A percentile compares a stretch with the other conserved stretches of the same genome.
Conservation (phyloP, 2,888 invertebrate genomes). For the Tetheella fluctuosa region DNA sequence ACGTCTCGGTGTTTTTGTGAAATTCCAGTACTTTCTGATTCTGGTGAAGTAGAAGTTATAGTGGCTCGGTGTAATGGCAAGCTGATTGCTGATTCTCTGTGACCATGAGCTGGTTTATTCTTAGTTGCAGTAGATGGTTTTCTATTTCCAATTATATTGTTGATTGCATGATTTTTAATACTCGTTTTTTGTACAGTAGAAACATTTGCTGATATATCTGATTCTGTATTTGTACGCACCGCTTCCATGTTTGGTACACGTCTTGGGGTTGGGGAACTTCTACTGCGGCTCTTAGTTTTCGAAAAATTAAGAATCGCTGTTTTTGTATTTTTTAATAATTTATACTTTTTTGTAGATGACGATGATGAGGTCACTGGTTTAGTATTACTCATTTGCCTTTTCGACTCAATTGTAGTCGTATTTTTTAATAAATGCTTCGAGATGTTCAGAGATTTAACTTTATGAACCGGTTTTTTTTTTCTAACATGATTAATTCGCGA, state of each 20-base stretch:
- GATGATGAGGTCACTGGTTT: slow-evolving; percentile 29
- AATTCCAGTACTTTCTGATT: slow-evolving; percentile 41
- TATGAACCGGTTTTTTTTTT: slow-evolving; percentile 61
- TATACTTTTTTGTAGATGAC: slow-evolving; percentile 43
- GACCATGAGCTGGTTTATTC: slow-evolving; percentile 1
- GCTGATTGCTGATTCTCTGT: slow-evolving; percentile 16
- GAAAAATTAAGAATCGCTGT: background rate
- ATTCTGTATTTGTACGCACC: slow-evolving; percentile 24
- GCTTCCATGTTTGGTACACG: slow-evolving; percentile 22
- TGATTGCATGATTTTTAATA: background rate
- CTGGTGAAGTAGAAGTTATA: slow-evolving; percentile 44
- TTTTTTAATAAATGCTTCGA: slow-evolving; percentile 43
- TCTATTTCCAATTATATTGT: slow-evolving; percentile 8
- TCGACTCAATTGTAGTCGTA: background rate
- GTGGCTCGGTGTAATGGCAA: slow-evolving; percentile 31
- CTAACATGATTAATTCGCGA: background rate
- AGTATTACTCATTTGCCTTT: slow-evolving; percentile 17
- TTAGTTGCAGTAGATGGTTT: slow-evolving; percentile 12
- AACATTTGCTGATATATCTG: slow-evolving; percentile 19
- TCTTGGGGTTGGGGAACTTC: slow-evolving; percentile 55
- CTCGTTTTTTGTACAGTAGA: background rate
- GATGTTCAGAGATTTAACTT: slow-evolving; percentile 75
- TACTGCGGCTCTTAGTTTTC: slow-evolving; percentile 40
- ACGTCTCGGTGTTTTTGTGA: slow-evolving; percentile 28
- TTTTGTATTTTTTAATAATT: slow-evolving; percentile 22